Conservation (phyloP, 2,113 vertebrate genomes). For the Formicarius rufipectus region DNA sequence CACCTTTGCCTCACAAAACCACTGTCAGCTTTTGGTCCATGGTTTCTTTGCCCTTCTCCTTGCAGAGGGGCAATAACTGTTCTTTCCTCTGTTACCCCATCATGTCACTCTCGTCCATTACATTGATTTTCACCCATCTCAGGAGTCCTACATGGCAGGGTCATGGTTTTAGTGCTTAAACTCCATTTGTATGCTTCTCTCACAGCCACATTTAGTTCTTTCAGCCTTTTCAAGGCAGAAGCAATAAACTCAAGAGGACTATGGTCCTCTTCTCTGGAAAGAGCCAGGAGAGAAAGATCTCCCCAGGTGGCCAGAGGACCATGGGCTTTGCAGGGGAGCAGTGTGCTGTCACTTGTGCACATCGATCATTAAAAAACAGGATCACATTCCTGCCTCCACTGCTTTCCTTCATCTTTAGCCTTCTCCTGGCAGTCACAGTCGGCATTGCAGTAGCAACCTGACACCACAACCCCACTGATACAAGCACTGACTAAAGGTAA, state of each 20-base stretch:
- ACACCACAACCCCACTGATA: background rate
- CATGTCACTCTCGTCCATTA: background rate
- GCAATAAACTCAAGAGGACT: background rate
- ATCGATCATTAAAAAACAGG: background rate
- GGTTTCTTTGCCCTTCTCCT: background rate
- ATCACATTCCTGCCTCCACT: background rate
- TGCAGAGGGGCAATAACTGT: background rate
- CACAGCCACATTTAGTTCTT: background rate
- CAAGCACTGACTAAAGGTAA: background rate
- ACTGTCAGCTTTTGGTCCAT: fast-evolving
- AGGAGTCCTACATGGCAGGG: background rate
- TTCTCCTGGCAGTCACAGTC: background rate
- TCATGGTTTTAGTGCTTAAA: background rate
- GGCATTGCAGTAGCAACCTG: background rate
- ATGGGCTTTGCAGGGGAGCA: background rate
- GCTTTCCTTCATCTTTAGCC: background rate
- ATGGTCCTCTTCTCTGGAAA: background rate
- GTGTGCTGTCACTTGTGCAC: background rate
- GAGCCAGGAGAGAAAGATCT: background rate
- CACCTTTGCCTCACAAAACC: fast-evolving
- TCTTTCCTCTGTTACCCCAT: background rate
- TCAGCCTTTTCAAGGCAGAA: background rate
- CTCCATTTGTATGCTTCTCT: background rate
- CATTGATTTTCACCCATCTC: background rate
- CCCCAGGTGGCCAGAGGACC: background rate